Base-by-base conservation (phyloP, 2,888 invertebrate genomes). In the Erpobdella octoculata region DNA sequence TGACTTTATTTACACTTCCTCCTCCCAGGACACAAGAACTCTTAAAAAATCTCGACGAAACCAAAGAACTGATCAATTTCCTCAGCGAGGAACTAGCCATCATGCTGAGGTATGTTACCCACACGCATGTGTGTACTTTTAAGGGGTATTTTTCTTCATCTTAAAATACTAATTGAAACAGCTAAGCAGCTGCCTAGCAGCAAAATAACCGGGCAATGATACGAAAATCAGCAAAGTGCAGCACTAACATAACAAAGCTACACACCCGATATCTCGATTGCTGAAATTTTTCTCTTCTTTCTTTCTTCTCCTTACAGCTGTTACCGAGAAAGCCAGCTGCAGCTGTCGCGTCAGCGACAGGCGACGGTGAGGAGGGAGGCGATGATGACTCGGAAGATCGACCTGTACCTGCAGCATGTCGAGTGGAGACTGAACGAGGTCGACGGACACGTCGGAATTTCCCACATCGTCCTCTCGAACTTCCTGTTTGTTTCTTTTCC, bases 331-430 rank as follows among this genome's bases (percentile, higher is more conserved):
- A 81, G 81, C 65, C 82, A 82, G 75, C 77, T 84, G 3, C 82
- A 83, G 72, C 78, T 78, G 72, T 79, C 78, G 21, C 62, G 68
- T 2, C 46, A 46, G 33, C 25, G 36, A 6, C 53, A 72, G 62
- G 28, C 62, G 33, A 35, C 62, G 31, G 31, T 62, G 33, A 62
- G 31, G 59, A 67, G 80, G 48, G 79, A 80, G 68, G 79, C 79
- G 0, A 76, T 77, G 31, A 80, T 85, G 31, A 91, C 92, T 35
- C 86, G 94, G 41, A 89, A 90, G 0, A 91, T 91, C 78, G 93
- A 97, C 85, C 96, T 98, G 79, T 97, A 94, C 84, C 98, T 99
- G 84, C 95, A 96, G 84, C 92, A 93, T 79, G 97, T 97, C 4
- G 91, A 93, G 80, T 99, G 98, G 98, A 85, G 96, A 48, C 87